Base-by-base conservation (phyloP, 1,140 invertebrate genomes). In the Tetramorium alpestre region DNA sequence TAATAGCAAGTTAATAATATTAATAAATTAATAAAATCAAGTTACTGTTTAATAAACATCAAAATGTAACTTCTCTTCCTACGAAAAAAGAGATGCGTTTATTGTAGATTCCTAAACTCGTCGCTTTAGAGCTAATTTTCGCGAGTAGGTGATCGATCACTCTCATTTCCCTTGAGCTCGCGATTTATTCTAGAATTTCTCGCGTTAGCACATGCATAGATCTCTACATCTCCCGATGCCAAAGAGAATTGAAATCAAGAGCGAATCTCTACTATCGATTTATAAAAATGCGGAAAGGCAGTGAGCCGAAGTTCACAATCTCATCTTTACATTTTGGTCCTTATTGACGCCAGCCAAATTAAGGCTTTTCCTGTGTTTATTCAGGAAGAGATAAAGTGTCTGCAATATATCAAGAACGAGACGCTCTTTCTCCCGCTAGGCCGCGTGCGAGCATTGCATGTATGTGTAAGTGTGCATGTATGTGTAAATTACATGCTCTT, bases 291-390 rank as follows among this genome's bases (percentile, higher is more conserved):
- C 60, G 85, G 47, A 89, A 87, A 87, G 77, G 73, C 73, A 87
- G 47, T 49, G 75, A 69, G 65, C 5, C 11, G 73, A 89, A 89
- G 85, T 87, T 89, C 58, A 56, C 60, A 89, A 87, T 28, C 76
- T 54, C 41, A 49, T 78, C 62, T 22, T 85, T 85, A 22, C 73
- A 16, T 44, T 13, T 28, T 10, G 58, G 72, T 62, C 49, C 75
- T 90, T 90, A 90, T 90, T 86, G 86, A 77, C 75, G 41, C 18
- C 72, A 69, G 69, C 87, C 89, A 87, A 82, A 41, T 82, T 69
- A 69, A 82, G 54, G 54, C 87, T 92, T 92, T 90, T 76, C 85
- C 89, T 22, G 76, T 90, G 85, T 90, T 90, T 92, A 89, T 78
- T 56, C 82, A 62, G 81, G 89, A 87, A 65, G 72, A 91, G 91